These are phyloP conservation scores for Falco naumanni DNA, from an alignment of 2,797 vertebrate genomes.

Conservation along the genomic window DNA sequence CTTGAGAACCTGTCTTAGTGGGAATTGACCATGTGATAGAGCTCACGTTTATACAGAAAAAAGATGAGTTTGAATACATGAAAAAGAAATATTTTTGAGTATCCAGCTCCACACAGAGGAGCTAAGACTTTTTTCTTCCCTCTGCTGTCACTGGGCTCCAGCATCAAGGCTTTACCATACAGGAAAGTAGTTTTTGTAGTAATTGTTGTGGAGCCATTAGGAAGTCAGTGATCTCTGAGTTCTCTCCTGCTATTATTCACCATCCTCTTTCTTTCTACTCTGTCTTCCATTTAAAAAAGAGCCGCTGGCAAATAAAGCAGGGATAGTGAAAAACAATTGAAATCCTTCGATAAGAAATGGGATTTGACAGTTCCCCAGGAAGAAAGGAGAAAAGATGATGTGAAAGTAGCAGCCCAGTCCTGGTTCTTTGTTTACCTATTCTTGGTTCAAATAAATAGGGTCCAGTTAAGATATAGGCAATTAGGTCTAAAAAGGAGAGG, in stretches of 20 bases:
- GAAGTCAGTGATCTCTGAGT: background rate
- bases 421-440: background rate
- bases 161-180: background rate
- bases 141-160: background rate
- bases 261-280: background rate
- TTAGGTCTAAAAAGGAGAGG: background rate
- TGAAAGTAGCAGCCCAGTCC: background rate
- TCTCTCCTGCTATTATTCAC: background rate
- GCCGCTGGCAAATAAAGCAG: background rate
- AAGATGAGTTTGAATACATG: background rate
- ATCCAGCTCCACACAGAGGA: background rate
- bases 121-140: background rate
- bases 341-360: background rate
- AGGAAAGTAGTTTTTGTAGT: background rate
- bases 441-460: background rate
- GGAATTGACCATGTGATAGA: background rate
- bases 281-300: background rate
- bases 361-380: background rate
- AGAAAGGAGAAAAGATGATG: background rate
- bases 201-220: background rate
- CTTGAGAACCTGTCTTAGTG: background rate
- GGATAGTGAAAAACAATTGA: background rate
- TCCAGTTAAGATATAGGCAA: background rate
- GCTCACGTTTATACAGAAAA: background rate
- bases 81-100: background rate